Conservation (phyloP, 2,797 vertebrate genomes). For the Parauchenoglanis ngamensis region DNA sequence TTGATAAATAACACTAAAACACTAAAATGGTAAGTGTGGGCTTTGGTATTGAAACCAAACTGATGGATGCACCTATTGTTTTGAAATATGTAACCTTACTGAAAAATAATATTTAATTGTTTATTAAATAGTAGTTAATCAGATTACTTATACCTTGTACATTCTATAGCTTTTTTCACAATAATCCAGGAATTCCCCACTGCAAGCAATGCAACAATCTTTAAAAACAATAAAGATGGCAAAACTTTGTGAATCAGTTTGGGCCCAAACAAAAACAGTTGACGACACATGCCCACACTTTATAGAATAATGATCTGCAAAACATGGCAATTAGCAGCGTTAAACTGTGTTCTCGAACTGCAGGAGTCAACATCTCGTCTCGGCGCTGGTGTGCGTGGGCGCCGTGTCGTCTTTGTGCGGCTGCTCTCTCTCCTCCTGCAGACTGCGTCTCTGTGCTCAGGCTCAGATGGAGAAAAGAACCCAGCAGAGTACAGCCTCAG, state of each 20-base stretch:
- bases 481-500: conserved; percentile 69
- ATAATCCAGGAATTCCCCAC: background rate
- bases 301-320: conserved; percentile 48
- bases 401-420: conserved; percentile 49
- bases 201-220: conserved; percentile 6
- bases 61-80: background rate
- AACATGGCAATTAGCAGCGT: conserved; percentile 51
- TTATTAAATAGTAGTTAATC: background rate
- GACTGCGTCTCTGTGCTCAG: conserved; percentile 50
- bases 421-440: conserved; percentile 49
- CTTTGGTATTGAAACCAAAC: background rate
- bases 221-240: conserved; percentile 24
- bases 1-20: background rate
- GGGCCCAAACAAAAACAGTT: conserved; percentile 36
- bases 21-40: background rate
- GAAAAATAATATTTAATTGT: background rate
- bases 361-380: conserved; percentile 39
- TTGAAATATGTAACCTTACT: background rate
- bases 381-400: conserved; percentile 49
- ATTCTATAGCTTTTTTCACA: background rate
- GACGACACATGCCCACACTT: conserved; percentile 42
- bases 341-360: conserved; percentile 41
- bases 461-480: conserved; percentile 68
- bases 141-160: background rate
- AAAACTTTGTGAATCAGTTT: conserved; percentile 31